Base-by-base conservation (phyloP, 1,140 invertebrate genomes). In the Ceratitis capitata region DNA sequence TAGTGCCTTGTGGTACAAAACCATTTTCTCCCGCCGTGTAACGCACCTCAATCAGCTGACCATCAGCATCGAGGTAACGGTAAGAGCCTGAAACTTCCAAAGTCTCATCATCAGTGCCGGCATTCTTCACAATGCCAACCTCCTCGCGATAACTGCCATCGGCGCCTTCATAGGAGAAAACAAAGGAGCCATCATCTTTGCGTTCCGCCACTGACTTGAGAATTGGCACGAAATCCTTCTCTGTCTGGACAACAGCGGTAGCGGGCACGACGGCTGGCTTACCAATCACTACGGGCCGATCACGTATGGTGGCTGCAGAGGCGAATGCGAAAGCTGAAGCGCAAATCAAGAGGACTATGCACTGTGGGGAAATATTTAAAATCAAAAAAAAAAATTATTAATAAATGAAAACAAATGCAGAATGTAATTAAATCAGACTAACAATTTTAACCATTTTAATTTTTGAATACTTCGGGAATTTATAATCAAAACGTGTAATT, bases 1-100 rank as follows among this genome's bases (percentile, higher is more conserved):
- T 94, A 58, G 92, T 93, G 32, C 94, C 94, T 23, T 91, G 86
- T 85, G 95, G 93, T 23, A 93, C 90, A 89, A 95, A 95, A 47
- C 95, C 95, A 86, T 95, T 95, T 87, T 95, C 94, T 87, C 95
- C 95, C 51, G 95, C 95, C 0, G 93, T 94, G 87, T 94, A 94
- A 87, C 93, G 92, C 7, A 97, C 94, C 87, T 94, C 93, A 87
- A 96, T 94, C 19, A 93, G 92, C 87, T 95, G 92, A 61, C 96
- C 96, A 88, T 96, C 95, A 6, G 94, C 94, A 58, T 92, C 95
- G 0, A 94, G 90, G 87, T 92, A 95, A 78, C 93, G 92, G 89
- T 93, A 95, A 87, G 93, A 93, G 82, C 94, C 94, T 4, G 84
- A 32, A 0, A 91, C 84, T 53, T 90, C 91, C 7, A 92, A 42